Evolutionary conservation across 2,888 invertebrate genomes (phyloP), one percentile per base, ranked within the genome.

Genomic region (Drosophila stalkeri): DNA sequence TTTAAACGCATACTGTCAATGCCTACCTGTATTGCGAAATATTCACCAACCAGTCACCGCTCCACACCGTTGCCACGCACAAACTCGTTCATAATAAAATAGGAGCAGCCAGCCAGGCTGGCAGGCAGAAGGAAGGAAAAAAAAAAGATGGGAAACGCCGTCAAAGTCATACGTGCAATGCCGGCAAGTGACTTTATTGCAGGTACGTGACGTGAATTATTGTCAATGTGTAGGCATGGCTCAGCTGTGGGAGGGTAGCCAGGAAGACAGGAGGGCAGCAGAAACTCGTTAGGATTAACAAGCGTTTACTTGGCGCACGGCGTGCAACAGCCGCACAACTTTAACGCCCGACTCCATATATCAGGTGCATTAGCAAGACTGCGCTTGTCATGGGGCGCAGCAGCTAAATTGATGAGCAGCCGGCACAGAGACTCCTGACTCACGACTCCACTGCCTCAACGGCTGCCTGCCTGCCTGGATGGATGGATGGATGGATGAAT

Each of bases 271-370:
- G 35, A 16, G 18, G 39, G 57, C 69, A 73, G 79, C 69, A 75
- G 79, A 88, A 89, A 89, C 90, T 87, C 87, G 90, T 87, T 87
- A 88, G 90, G 88, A 89, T 87, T 87, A 88, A 88, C 87, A 90
- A 88, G 90, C 90, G 82, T 90, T 87, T 87, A 89, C 90, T 87
- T 83, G 86, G 82, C 76, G 72, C 59, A 74, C 77, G 72, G 57
- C 57, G 44, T 44, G 85, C 86, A 82, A 85, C 80, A 78, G 80
- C 72, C 81, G 75, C 83, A 59, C 65, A 62, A 72, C 73, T 71
- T 74, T 73, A 71, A 74, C 51, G 51, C 63, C 46, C 33, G 52
- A n/a, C 64, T 20, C 65, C 65, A 80, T 86, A 86, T 75, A 85
- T 84, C 85, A 78, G 77, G 64, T 85, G 88, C 86, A 86, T 85